Evolutionary conservation across 1,140 invertebrate genomes (phyloP).

Genomic region (Drosophila repletoides): DNA sequence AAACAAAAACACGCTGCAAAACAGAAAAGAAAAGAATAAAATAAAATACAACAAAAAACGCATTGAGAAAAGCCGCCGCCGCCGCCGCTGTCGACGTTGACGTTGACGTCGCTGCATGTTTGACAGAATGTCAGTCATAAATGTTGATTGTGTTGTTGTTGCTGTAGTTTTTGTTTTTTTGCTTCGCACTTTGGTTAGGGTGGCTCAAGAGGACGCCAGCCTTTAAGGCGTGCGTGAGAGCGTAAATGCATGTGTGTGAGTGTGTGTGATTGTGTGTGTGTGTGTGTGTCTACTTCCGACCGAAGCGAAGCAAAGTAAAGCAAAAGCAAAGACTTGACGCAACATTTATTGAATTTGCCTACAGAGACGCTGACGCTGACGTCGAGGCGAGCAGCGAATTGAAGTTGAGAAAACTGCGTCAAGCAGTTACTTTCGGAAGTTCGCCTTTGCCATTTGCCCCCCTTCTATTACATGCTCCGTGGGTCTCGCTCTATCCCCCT

Average conservation of each 20-base stretch:
- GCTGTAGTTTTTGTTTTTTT: conserved; percentile 1
- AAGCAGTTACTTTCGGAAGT: conserved; percentile 20
- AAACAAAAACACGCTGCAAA: conserved; percentile 38
- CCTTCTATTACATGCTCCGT: background rate
- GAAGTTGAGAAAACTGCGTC: conserved; percentile 18
- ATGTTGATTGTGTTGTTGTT: conserved; percentile 17
- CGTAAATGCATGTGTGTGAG: background rate
- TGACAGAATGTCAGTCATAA: conserved; percentile 76
- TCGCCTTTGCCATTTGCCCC: background rate
- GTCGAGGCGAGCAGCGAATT: conserved; percentile 22
- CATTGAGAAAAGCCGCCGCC: conserved; percentile 20
- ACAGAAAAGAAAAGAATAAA: conserved; percentile 5
- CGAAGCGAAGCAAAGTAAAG: background rate
- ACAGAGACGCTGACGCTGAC: background rate
- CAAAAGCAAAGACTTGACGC: too few relatives aligned
- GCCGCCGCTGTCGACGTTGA: conserved; percentile 38
- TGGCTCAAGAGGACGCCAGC: conserved; percentile 22
- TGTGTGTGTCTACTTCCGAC: conserved; percentile 2
- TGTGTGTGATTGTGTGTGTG: background rate
- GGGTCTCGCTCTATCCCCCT: background rate
- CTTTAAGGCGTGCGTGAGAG: conserved; percentile 15
- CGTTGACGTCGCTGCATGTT: conserved; percentile 65
- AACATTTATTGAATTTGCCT: conserved; percentile 67
- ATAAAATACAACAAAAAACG: conserved; percentile 36
- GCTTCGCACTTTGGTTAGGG: conserved; percentile 23